Evolutionary conservation across 1,140 invertebrate genomes (phyloP).

Genomic region (Anastrepha obliqua): DNA sequence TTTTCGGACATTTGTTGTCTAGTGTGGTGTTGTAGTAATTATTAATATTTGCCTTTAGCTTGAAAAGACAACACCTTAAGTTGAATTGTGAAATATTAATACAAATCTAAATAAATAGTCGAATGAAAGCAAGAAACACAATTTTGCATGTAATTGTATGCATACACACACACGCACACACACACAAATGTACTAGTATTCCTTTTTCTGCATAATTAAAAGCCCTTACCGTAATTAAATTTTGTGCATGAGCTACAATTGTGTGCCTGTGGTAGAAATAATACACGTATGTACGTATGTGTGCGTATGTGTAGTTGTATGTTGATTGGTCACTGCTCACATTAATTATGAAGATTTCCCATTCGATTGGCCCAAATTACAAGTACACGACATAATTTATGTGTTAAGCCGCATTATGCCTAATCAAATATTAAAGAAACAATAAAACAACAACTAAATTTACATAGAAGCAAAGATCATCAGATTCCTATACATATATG

Average conservation of each 20-base stretch:
- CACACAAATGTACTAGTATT: neutral
- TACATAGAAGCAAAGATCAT: neutral
- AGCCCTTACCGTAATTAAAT: slow-evolving; percentile 4
- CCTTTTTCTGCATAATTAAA: neutral
- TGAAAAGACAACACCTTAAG: neutral
- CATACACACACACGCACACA: neutral
- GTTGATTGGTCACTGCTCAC: neutral
- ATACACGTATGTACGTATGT: neutral
- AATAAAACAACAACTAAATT: slow-evolving; percentile 11
- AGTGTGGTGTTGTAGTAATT: too few species aligned
- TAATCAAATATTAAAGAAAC: slow-evolving; percentile 45
- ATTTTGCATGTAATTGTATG: neutral
- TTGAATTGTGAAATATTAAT: neutral
- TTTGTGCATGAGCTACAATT: neutral
- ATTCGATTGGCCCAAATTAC: slow-evolving; percentile 10
- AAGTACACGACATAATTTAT: neutral
- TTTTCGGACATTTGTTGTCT: too few species aligned
- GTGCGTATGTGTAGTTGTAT: neutral
- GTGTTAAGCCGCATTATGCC: slow-evolving; percentile 34
- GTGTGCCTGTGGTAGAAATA: neutral
- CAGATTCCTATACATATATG: neutral
- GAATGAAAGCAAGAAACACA: neutral
- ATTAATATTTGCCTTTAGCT: neutral
- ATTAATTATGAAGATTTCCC: slow-evolving; percentile 31
- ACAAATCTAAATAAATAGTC: neutral